These are phyloP conservation scores for Siphamia tubifer DNA, from an alignment of 2,113 vertebrate species.

Conservation along the genomic window DNA sequence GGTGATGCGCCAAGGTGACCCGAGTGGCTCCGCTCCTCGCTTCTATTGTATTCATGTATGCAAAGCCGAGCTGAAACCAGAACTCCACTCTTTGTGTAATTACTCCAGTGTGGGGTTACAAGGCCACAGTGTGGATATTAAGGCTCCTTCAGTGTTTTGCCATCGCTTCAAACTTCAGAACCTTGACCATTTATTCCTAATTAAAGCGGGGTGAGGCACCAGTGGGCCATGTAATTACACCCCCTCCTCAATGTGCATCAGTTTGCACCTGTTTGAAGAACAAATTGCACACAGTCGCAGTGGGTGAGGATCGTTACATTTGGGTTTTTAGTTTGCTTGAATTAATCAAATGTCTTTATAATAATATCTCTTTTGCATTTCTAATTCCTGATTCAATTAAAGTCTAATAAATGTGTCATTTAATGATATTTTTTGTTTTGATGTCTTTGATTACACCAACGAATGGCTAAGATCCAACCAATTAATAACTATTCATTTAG, in stretches of 20 bases:
- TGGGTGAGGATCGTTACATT: neutral
- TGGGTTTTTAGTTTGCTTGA: slow-evolving; percentile 21
- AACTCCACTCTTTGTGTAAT: slow-evolving; percentile 43
- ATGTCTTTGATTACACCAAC: too few relatives aligned
- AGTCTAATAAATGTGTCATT: slow-evolving; percentile 57
- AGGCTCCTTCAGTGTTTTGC: slow-evolving; percentile 12
- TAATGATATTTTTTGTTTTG: slow-evolving; percentile 19
- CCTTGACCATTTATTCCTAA: slow-evolving; percentile 39
- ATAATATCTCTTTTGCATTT: slow-evolving; percentile 54
- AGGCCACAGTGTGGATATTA: slow-evolving; percentile 5
- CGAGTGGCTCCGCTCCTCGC: slow-evolving; percentile 1
- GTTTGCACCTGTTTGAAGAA: slow-evolving; percentile 22
- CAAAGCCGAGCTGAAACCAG: slow-evolving; percentile 56
- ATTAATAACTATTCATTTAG: too few relatives aligned
- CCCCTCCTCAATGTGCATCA: slow-evolving; percentile 1
- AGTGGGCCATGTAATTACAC: slow-evolving; percentile 5
- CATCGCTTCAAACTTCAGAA: slow-evolving; percentile 38
- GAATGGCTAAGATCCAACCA: too few relatives aligned
- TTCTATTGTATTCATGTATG: slow-evolving; percentile 57
- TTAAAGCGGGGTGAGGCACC: slow-evolving; percentile 4
- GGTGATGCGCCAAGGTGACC: slow-evolving; percentile 11
- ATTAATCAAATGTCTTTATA: slow-evolving; percentile 50
- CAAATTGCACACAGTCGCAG: slow-evolving; percentile 43
- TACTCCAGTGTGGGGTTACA: slow-evolving; percentile 57
- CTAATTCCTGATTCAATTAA: slow-evolving; percentile 40